Percentiles rank a stretch among this genome's conserved stretches.
Evolutionary conservation across 2,113 vertebrate genomes (phyloP).

Genomic region (Labrus mixtus): DNA sequence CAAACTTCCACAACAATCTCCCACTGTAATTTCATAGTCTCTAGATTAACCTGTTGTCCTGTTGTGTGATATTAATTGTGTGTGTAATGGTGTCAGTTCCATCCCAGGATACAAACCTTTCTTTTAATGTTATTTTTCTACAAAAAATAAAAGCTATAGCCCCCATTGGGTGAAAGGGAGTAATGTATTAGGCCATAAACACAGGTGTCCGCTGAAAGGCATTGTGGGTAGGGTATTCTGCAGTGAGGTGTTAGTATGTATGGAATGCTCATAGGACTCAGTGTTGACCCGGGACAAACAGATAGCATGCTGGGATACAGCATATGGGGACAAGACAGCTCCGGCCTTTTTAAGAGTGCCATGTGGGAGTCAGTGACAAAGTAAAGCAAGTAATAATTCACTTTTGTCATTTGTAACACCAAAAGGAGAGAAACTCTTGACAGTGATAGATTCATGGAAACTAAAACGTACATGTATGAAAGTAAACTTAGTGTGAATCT

Average conservation of each 20-base stretch:
- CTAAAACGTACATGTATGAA: too few species aligned
- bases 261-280: constrained; percentile 78
- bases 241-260: constrained; percentile 80
- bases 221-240: constrained; percentile 78
- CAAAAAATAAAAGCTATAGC: not conserved
- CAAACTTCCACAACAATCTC: too few species aligned
- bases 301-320: constrained; percentile 67
- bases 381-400: too few species aligned
- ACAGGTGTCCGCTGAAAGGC: constrained; percentile 66
- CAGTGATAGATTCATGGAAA: too few species aligned
- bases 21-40: too few species aligned
- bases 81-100: too few species aligned
- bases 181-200: constrained; percentile 59
- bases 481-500: too few species aligned
- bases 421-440: too few species aligned
- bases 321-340: constrained; percentile 54
- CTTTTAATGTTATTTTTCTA: too few species aligned
- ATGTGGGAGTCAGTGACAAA: not conserved
- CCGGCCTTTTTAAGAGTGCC: constrained; percentile 22
- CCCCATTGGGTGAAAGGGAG: constrained; percentile 44
- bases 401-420: not conserved
- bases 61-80: too few species aligned
- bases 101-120: too few species aligned
- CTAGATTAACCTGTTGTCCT: too few species aligned
- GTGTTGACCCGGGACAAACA: constrained; percentile 82